Percentiles rank a stretch among this genome's conserved stretches.
Conservation (phyloP, 64 coral and sea anemone species). For the Actinia tenebrosa region DNA sequence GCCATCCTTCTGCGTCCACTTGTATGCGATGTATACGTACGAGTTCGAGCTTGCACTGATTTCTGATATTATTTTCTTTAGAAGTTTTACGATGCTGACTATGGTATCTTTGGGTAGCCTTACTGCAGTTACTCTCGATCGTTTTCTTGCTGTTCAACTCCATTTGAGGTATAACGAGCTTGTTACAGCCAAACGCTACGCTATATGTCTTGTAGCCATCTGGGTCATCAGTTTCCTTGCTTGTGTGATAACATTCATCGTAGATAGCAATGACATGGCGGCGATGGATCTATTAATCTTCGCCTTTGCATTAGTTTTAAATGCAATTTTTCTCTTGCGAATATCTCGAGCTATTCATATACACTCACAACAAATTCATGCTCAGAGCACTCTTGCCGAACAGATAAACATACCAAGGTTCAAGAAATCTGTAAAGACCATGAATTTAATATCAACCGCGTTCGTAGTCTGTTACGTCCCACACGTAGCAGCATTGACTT, state of each 20-base stretch:
- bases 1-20: conserved; percentile 11
- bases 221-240: neutral
- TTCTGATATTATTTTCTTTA: neutral
- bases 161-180: conserved; percentile 27
- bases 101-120: neutral
- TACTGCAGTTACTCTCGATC: conserved; percentile 16
- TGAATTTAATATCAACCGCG: neutral
- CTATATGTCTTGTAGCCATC: neutral
- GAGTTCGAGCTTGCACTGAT: neutral
- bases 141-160: conserved; percentile 11
- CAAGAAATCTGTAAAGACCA: conserved; percentile 4
- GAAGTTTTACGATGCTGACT: neutral
- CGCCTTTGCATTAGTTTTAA: neutral
- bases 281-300: neutral
- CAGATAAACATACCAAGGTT: conserved; percentile 10
- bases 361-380: conserved; percentile 9
- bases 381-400: neutral
- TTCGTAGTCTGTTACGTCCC: conserved; percentile 19
- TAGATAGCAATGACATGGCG: neutral
- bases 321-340: neutral
- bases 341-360: conserved; percentile 2
- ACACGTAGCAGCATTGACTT: neutral
- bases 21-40: neutral
- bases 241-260: neutral
- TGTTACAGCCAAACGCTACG: conserved; percentile 7